These are phyloP conservation scores for Galagoides demidoff DNA, from an alignment of 2,797 vertebrate species.

Conservation along the genomic window DNA sequence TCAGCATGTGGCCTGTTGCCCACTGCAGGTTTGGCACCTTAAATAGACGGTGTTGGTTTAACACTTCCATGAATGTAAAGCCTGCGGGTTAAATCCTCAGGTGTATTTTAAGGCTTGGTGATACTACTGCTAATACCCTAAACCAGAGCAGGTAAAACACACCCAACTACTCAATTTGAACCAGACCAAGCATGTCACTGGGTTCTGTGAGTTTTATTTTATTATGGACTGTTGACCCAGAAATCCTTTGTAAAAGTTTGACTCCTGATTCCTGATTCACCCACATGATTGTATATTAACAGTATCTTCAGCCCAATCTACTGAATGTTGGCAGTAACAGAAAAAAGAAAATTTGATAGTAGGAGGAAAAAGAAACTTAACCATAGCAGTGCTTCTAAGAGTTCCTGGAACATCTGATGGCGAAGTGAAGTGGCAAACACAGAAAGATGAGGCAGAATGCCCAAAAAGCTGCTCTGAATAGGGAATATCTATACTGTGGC, in stretches of 20 bases:
- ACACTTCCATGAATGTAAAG: background rate
- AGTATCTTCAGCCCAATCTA: background rate
- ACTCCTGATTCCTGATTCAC: background rate
- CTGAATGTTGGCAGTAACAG: background rate
- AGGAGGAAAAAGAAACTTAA: background rate
- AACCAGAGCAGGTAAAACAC: background rate
- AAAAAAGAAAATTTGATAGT: background rate
- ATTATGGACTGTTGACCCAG: background rate
- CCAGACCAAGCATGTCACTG: fast-evolving
- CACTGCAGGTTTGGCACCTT: too few species aligned
- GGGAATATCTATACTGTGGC: background rate
- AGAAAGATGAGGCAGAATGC: background rate
- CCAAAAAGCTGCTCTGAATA: background rate
- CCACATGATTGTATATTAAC: background rate
- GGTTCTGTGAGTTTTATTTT: background rate
- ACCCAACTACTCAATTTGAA: background rate
- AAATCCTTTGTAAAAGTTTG: background rate
- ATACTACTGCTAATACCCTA: background rate
- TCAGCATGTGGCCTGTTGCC: too few species aligned
- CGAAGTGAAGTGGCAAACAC: background rate
- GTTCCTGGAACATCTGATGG: background rate
- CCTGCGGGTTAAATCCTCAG: background rate
- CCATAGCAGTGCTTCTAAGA: background rate
- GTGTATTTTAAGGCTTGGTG: background rate
- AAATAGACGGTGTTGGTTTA: background rate